Evolutionary conservation across 2,888 invertebrate genomes (phyloP).

Genomic region (Orchestes rusci): DNA sequence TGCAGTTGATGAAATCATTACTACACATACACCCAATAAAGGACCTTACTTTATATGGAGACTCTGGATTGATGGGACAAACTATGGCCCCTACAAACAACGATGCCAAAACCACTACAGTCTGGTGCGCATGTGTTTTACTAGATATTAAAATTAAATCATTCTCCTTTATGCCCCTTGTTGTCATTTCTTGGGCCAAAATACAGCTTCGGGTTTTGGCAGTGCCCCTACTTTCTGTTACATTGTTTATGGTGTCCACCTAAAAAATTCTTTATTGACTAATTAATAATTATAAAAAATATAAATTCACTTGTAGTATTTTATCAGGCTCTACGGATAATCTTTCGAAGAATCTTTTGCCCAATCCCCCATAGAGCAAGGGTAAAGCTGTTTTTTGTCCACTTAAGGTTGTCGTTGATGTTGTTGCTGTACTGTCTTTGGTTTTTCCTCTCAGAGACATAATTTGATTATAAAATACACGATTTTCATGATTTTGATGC

Average conservation of each 20-base stretch:
- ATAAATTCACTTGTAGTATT: too few relatives aligned
- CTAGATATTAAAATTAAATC: constrained; percentile 36
- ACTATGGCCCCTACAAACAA: constrained; percentile 37
- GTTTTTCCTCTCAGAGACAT: too few relatives aligned
- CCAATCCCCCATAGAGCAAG: constrained; percentile 34
- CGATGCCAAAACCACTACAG: constrained; percentile 34
- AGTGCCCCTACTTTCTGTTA: constrained; percentile 36
- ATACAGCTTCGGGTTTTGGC: constrained; percentile 33
- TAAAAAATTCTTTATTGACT: too few relatives aligned
- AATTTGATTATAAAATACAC: too few relatives aligned
- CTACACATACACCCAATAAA: not conserved
- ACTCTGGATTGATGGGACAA: constrained; percentile 34
- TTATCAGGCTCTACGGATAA: constrained; percentile 24
- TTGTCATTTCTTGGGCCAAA: constrained; percentile 33
- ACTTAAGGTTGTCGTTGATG: too few relatives aligned
- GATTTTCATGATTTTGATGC: too few relatives aligned
- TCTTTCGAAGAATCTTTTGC: constrained; percentile 30
- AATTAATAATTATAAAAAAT: too few relatives aligned
- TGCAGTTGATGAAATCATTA: constrained; percentile 3
- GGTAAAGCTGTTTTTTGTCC: too few relatives aligned
- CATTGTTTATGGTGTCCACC: constrained; percentile 35
- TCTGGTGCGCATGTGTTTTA: constrained; percentile 35
- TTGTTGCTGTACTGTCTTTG: too few relatives aligned
- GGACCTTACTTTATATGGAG: constrained; percentile 17
- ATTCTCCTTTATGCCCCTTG: constrained; percentile 29